Base-by-base conservation (phyloP, 2,888 invertebrate species). In the Hofmannophila pseudospretella region DNA sequence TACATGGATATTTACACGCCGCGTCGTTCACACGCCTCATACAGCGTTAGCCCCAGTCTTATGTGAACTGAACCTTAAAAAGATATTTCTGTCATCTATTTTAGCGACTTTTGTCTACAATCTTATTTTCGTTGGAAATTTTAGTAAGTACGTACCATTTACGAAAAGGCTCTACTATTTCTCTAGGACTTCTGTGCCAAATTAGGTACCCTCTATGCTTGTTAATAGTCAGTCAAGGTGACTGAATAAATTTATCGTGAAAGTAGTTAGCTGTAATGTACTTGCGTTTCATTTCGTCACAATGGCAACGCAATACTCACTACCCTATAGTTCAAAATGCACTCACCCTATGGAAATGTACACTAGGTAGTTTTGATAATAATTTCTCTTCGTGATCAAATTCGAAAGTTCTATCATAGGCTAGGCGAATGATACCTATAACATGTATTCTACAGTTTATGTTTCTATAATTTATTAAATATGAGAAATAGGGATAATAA, bases 391-490 rank as follows among this genome's bases (percentile, higher is more conserved):
- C 80, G 80, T 76, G 81, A 84, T 84, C 80, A 76, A 81, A 77
- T 80, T 84, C 71, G 71, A 79, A 81, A 84, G 81, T 76, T 77
- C 81, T 85, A 84, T 84, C 84, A 84, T 86, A 86, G 86, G 85
- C 74, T 86, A 85, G 85, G 80, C 71, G 70, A 85, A 84, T 77
- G 77, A 71, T 76, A n/a, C n/a, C n/a, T n/a, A 67, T 76, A 71
- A 77, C 75, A 75, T 70, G 64, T 78, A 77, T 67, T 63, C 67
- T 65, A 65, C 58, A 67, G 48, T 62, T 75, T 70, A 43, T 51
- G 63, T 70, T 70, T 52, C 45, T 66, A 65, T 69, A 49, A 51
- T 76, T 73, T 59, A 58, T 52, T 58, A 45, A 57, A 60, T 16
- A 16, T 60, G 49, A 58, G 49, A 58, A 51, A 62, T 62, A 64